These are phyloP conservation scores for Atherix ibis DNA, from an alignment of 2,888 invertebrate species.

Conservation along the genomic window DNA sequence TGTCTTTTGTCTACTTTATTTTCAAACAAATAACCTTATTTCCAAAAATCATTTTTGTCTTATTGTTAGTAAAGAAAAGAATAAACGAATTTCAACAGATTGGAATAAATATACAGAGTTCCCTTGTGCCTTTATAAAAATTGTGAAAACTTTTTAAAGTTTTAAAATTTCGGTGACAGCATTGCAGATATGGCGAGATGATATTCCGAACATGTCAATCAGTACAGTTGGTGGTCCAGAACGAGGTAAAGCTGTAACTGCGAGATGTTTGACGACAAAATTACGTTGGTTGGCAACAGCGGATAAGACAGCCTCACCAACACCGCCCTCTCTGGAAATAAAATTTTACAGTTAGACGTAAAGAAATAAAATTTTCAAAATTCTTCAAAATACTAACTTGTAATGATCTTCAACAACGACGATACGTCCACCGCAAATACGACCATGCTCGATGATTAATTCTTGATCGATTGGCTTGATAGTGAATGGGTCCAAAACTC, in stretches of 20 bases:
- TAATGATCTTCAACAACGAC: conserved; percentile 97
- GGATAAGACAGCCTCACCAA: conserved; percentile 87
- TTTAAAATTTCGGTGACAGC: conserved; percentile 52
- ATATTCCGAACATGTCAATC: conserved; percentile 79
- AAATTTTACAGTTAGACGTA: conserved; percentile 1
- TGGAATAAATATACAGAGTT: no score
- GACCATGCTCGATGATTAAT: conserved; percentile 59
- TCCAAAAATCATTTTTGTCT: no score
- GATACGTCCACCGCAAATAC: conserved; percentile 62
- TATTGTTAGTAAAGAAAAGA: no score
- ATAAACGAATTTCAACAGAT: no score
- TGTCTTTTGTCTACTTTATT: no score
- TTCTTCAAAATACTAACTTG: conserved; percentile 47
- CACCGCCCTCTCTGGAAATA: conserved; percentile 49
- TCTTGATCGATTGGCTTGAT: conserved; percentile 84
- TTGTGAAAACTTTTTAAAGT: conserved; percentile 22
- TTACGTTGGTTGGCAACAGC: conserved; percentile 58
- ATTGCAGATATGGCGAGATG: conserved; percentile 57
- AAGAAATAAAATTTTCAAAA: neutral
- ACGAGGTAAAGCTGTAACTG: conserved; percentile 70
- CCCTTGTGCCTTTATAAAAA: no score
- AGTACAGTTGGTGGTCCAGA: conserved; percentile 81
- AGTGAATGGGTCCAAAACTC: conserved; percentile 91
- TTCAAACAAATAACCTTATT: no score
- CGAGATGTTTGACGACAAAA: conserved; percentile 60